These are phyloP conservation scores for Nebria brevicollis DNA, from an alignment of 2,888 invertebrate species.

Conservation along the genomic window DNA sequence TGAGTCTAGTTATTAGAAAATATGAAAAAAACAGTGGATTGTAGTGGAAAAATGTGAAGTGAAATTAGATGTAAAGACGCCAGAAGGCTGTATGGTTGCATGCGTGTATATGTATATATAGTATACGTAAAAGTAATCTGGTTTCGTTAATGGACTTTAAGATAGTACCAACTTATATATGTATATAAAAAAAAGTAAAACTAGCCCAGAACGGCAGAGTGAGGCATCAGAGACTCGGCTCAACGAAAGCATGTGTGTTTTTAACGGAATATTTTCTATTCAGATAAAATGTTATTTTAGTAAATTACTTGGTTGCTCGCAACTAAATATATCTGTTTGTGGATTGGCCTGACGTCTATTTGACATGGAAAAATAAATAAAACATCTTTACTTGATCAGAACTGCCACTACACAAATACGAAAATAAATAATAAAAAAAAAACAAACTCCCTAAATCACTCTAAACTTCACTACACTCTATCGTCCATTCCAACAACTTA, in stretches of 20 bases:
- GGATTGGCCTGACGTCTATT: constrained; percentile 36
- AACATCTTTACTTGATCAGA: constrained; percentile 36
- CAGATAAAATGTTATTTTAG: constrained; percentile 48
- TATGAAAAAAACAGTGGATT: too few relatives aligned
- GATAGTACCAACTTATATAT: constrained; percentile 45
- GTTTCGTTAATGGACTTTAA: constrained; percentile 46
- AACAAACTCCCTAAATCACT: constrained; percentile 13
- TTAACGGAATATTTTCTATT: constrained; percentile 45
- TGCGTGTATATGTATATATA: neutral
- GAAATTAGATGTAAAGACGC: neutral
- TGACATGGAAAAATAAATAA: constrained; percentile 47
- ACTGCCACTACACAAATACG: constrained; percentile 30
- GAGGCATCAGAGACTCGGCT: neutral
- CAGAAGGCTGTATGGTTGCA: constrained; percentile 15
- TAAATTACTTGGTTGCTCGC: constrained; percentile 40
- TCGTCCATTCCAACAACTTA: neutral
- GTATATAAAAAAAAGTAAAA: constrained; percentile 31
- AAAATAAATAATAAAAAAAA: constrained; percentile 35
- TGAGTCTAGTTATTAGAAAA: too few relatives aligned
- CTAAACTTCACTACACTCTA: neutral
- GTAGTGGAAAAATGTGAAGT: neutral
- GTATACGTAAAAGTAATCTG: constrained; percentile 34
- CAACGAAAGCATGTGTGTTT: constrained; percentile 38
- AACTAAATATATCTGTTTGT: constrained; percentile 42
- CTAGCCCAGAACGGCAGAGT: constrained; percentile 23